Conservation (phyloP, 2,888 invertebrate species). For the Trachelus stipa region DNA sequence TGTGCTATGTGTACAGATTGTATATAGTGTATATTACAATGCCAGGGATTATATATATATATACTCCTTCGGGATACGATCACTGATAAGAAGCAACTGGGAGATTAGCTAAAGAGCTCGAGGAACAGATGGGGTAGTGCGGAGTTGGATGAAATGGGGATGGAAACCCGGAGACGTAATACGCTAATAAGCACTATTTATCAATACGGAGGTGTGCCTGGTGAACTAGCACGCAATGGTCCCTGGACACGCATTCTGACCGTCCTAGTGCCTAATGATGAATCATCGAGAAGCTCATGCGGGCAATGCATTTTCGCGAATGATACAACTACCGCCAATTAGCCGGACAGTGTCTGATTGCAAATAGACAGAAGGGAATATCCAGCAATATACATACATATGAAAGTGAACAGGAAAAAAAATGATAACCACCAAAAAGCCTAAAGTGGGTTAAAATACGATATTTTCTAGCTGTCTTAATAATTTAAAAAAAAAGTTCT, state of each 20-base stretch:
- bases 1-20: background rate
- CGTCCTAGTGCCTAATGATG: background rate
- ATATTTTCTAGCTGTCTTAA: conserved; percentile 21
- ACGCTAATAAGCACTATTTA: conserved; percentile 27
- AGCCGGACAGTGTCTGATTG: background rate
- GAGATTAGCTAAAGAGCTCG: background rate
- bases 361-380: background rate
- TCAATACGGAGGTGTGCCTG: conserved; percentile 25
- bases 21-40: background rate
- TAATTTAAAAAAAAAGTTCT: conserved; percentile 19
- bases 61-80: background rate
- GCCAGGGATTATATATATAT: too few relatives aligned
- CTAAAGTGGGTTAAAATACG: background rate
- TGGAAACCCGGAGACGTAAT: conserved; percentile 6
- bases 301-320: background rate
- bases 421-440: background rate
- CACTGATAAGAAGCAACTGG: background rate
- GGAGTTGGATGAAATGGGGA: background rate
- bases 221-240: conserved; percentile 19
- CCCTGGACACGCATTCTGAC: conserved; percentile 18
- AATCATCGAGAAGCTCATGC: conserved; percentile 10
- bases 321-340: background rate
- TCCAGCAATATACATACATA: background rate
- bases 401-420: too few relatives aligned
- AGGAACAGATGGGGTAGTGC: background rate